These are phyloP conservation scores for Agriopis leucophaearia DNA, from an alignment of 2,888 invertebrate species.

Conservation along the genomic window DNA sequence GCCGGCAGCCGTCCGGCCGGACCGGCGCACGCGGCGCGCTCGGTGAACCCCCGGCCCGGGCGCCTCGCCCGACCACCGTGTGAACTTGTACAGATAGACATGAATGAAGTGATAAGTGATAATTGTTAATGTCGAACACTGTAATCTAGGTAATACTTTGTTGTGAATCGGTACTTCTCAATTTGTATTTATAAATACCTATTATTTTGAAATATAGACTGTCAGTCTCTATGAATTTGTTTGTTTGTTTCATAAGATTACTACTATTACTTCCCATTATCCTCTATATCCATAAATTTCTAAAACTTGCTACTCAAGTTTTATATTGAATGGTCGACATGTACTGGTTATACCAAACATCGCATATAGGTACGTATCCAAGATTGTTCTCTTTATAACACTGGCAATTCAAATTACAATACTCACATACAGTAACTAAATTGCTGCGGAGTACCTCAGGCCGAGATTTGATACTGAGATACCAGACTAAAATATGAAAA, in stretches of 20 bases:
- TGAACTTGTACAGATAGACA: conserved; percentile 68
- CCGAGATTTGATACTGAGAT: too few species aligned
- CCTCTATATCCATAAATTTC: not conserved
- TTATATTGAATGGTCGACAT: too few species aligned
- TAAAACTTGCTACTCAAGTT: too few species aligned
- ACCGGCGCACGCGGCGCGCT: conserved; percentile 34
- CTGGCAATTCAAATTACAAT: too few species aligned
- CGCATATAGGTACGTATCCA: too few species aligned
- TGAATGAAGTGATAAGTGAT: conserved; percentile 82
- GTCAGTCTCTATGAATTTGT: conserved; percentile 67
- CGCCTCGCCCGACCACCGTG: conserved; percentile 15
- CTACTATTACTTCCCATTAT: not conserved
- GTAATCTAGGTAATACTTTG: conserved; percentile 82
- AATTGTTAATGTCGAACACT: conserved; percentile 79
- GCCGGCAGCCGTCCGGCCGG: conserved; percentile 29
- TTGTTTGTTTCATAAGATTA: conserved; percentile 47
- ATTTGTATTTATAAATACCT: conserved; percentile 86
- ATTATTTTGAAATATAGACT: conserved; percentile 83
- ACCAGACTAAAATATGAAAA: too few species aligned
- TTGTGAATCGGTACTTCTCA: conserved; percentile 86
- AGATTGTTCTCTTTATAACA: too few species aligned
- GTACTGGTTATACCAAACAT: too few species aligned
- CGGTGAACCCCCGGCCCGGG: conserved; percentile 40
- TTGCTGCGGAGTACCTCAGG: too few species aligned
- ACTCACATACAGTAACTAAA: too few species aligned